Base-by-base conservation (phyloP, 2,888 invertebrate species). In the Blastobasis adustella region DNA sequence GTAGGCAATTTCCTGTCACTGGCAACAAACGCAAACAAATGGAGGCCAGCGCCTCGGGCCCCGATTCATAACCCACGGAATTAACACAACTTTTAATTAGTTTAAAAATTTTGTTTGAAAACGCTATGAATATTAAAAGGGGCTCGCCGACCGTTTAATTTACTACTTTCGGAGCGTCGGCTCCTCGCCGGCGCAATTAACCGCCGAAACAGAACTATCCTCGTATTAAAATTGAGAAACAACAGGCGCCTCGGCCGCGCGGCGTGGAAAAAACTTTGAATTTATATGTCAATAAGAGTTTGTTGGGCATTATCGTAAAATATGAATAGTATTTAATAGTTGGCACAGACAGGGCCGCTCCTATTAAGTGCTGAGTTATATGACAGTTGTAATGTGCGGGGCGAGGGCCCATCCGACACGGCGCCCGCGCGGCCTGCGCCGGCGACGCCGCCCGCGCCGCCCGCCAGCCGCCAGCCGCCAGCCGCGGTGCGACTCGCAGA, bases 41-140 rank as follows among this genome's bases (percentile, higher is more conserved):
- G 67, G 70, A 71, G 62, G 55, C 58, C 58, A 56, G 60, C 62
- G 66, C 69, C 61, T 60, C 59, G 50, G 60, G 63, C 67, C 51
- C 54, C 66, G 59, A 63, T 65, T 65, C 66, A 64, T 67, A 65
- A 64, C 63, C 65, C 58, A 65, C 65, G 67, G 69, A 73, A 72
- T 73, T 75, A 76, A 74, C 64, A 78, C 79, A 78, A 77, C 66
- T 82, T 82, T 84, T 85, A 84, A 85, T 86, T 84, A 80, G 81
- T 85, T 84, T 79, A 80, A 77, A 53, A 80, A 82, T 79, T 82
- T 83, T 82, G 81, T 83, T 81, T 80, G 81, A 81, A 76, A 81
- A 80, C 74, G 79, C 82, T 81, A 85, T 85, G 86, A 84, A 85
- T 85, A 86, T 85, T 83, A 83, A 82, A 81, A 73, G 74, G 67